These are phyloP conservation scores for Pollenia amentaria DNA, from an alignment of 2,888 invertebrate species.

Conservation along the genomic window DNA sequence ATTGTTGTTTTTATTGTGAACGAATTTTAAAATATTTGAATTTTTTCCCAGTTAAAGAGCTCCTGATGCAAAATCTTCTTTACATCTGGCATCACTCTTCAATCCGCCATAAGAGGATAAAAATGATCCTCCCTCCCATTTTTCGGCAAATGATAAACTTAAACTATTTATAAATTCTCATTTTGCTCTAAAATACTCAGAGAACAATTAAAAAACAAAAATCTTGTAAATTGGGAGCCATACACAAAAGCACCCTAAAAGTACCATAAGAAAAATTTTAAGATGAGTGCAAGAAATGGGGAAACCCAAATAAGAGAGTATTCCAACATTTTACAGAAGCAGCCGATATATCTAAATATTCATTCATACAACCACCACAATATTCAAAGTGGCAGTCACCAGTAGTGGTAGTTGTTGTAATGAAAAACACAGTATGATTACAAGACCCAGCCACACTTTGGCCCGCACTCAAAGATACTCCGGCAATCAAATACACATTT, in stretches of 20 bases:
- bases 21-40: not conserved
- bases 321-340: conserved; percentile 42
- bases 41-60: not conserved
- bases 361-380: conserved; percentile 26
- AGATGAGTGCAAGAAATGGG: conserved; percentile 9
- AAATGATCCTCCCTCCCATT: conserved; percentile 12
- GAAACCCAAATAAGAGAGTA: conserved; percentile 25
- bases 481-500: not conserved
- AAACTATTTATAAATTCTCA: conserved; percentile 36
- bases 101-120: not conserved
- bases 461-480: conserved; percentile 17
- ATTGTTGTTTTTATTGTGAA: too few relatives aligned
- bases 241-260: conserved; percentile 32
- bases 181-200: conserved; percentile 57
- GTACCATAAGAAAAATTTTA: conserved; percentile 32
- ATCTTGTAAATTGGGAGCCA: conserved; percentile 1
- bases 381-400: conserved; percentile 1
- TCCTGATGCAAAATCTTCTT: not conserved
- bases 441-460: conserved; percentile 72
- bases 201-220: conserved; percentile 41
- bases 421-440: conserved; percentile 3
- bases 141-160: not conserved
- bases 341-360: conserved; percentile 20
- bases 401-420: conserved; percentile 11
- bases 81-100: conserved; percentile 32